Evolutionary conservation across 2,113 vertebrate genomes (phyloP).

Genomic region (Chaetops frenatus): DNA sequence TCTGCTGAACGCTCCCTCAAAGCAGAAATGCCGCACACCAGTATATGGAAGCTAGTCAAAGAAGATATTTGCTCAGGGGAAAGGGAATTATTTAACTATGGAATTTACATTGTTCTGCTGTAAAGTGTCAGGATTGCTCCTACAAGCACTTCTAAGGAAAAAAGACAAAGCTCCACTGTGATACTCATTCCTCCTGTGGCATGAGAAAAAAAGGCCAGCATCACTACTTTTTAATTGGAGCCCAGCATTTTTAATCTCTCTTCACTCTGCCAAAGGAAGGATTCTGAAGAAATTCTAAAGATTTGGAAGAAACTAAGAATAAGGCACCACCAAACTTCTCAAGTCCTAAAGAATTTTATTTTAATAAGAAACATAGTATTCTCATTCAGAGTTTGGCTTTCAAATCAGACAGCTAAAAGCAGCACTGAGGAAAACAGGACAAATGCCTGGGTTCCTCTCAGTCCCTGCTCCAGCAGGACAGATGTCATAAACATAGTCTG

Average conservation of each 20-base stretch:
- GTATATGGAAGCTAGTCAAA: background rate
- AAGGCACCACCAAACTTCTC: background rate
- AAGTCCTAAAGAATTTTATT: background rate
- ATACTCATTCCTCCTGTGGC: fast-evolving
- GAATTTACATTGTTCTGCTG: background rate
- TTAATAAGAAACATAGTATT: background rate
- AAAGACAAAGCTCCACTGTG: background rate
- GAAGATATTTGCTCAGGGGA: background rate
- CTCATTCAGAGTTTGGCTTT: background rate
- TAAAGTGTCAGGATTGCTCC: background rate
- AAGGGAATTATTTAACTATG: background rate
- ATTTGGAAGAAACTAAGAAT: background rate
- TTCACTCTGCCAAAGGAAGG: background rate
- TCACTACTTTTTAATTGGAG: background rate
- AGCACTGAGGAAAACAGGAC: background rate
- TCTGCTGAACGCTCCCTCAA: background rate
- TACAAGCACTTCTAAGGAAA: background rate
- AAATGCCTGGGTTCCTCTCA: background rate
- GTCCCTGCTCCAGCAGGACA: background rate
- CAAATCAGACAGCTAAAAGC: background rate
- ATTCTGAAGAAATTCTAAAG: background rate
- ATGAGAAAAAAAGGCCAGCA: background rate
- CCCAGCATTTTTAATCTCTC: background rate
- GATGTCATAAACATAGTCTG: background rate
- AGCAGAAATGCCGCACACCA: background rate